phyloP scores from a whole-genome alignment of 2,888 invertebrate species.

The Merodon equestris region DNA sequence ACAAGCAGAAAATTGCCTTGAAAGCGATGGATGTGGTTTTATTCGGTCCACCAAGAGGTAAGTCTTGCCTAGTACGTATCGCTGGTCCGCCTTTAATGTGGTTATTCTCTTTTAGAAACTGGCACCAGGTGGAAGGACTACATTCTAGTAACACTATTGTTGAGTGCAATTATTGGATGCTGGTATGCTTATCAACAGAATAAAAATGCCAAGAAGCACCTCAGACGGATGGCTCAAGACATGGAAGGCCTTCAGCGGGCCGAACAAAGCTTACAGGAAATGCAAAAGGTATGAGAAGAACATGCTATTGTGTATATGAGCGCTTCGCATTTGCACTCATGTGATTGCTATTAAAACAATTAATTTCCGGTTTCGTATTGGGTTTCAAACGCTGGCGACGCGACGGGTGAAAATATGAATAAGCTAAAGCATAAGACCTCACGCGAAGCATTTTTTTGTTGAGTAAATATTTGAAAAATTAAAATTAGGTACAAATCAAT shows the following conservation, averaged over 20 bases:
- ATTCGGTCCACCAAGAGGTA: slow-evolving; percentile 98
- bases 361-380: slow-evolving; percentile 44
- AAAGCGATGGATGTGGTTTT: slow-evolving; percentile 99
- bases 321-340: slow-evolving; percentile 10
- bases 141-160: slow-evolving; percentile 88
- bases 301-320: background rate
- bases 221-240: slow-evolving; percentile 94
- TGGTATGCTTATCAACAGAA: slow-evolving; percentile 96
- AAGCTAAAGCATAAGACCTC: too few species aligned
- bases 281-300: slow-evolving; percentile 83
- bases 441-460: too few species aligned
- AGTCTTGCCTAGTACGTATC: slow-evolving; percentile 62
- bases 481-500: too few species aligned
- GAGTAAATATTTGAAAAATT: too few species aligned
- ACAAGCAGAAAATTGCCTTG: slow-evolving; percentile 97
- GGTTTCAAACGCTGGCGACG: slow-evolving; percentile 12
- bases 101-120: slow-evolving; percentile 81
- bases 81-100: slow-evolving; percentile 1
- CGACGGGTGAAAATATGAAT: too few species aligned
- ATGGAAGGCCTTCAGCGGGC: slow-evolving; percentile 95
- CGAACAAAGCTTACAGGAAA: slow-evolving; percentile 90
- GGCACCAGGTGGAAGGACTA: slow-evolving; percentile 93
- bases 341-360: slow-evolving; percentile 41
- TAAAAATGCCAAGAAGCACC: slow-evolving; percentile 90
- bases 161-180: slow-evolving; percentile 91